Conservation (phyloP, 2,888 invertebrate genomes). For the Calliphora vomitoria region DNA sequence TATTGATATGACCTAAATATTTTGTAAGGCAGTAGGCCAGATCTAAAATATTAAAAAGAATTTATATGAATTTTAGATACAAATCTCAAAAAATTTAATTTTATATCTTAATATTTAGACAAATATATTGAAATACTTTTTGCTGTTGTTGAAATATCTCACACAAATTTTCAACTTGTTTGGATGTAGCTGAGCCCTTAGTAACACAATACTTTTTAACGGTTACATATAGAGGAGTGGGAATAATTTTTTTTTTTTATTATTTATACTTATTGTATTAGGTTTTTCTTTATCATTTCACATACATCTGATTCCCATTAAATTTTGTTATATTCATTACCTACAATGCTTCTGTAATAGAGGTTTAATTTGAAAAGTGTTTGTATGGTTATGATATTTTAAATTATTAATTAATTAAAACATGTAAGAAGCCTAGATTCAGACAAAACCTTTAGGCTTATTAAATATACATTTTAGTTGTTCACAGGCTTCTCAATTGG, state of each 20-base stretch:
- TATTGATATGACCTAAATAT: conserved; percentile 42
- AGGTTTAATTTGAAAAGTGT: too few species aligned
- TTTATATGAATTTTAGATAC: background rate
- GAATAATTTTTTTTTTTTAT: background rate
- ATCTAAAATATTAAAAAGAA: background rate
- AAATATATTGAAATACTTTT: background rate
- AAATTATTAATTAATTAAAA: too few species aligned
- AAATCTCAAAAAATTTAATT: too few species aligned
- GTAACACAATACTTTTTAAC: conserved; percentile 23
- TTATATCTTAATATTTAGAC: too few species aligned
- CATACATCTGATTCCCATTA: background rate
- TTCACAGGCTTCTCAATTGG: too few species aligned
- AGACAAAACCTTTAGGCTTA: too few species aligned
- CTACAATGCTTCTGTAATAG: background rate
- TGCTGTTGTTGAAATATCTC: background rate
- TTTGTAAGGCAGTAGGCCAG: conserved; percentile 1
- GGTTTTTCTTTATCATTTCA: background rate
- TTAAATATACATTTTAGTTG: too few species aligned
- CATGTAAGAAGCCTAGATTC: too few species aligned
- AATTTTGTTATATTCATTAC: conserved; percentile 1
- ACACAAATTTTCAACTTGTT: background rate
- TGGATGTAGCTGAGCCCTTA: background rate
- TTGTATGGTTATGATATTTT: too few species aligned
- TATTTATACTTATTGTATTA: background rate
- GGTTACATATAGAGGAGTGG: background rate